These are phyloP conservation scores for Mizuhopecten yessoensis DNA, from an alignment of 1,140 invertebrate genomes.

Conservation along the genomic window DNA sequence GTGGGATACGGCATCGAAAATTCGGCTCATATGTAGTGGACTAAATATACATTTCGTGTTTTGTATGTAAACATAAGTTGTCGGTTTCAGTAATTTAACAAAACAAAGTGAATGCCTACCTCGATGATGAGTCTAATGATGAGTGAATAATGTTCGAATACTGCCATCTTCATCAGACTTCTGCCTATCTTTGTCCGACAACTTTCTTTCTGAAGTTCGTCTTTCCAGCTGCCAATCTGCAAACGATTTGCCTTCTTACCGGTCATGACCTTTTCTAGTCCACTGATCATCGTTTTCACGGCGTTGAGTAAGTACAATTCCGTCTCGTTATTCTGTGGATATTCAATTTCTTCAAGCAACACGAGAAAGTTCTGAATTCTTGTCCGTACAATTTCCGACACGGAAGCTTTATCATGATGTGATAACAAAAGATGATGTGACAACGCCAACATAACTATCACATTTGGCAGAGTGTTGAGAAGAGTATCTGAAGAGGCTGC, in stretches of 20 bases:
- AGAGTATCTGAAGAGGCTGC: not conserved
- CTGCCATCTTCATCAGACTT: not conserved
- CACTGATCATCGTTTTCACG: not conserved
- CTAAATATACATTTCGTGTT: no score
- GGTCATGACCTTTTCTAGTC: not conserved
- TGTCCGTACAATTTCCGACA: not conserved
- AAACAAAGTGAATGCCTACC: not conserved
- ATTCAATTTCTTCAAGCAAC: not conserved
- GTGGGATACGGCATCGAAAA: no score
- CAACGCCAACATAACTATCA: not conserved
- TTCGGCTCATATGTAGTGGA: no score
- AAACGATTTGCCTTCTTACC: not conserved
- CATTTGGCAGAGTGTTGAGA: not conserved
- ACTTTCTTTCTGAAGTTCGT: not conserved
- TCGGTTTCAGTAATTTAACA: no score
- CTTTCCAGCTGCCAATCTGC: not conserved
- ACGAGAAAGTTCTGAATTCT: not conserved
- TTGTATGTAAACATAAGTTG: no score
- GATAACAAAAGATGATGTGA: not conserved
- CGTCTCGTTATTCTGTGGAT: not conserved
- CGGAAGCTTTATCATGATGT: not conserved
- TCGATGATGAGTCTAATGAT: not conserved
- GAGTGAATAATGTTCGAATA: not conserved
- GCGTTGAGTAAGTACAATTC: not conserved
- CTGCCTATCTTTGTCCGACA: not conserved